These are phyloP conservation scores for Tachina grossa DNA, from an alignment of 2,888 invertebrate species.

Conservation along the genomic window DNA sequence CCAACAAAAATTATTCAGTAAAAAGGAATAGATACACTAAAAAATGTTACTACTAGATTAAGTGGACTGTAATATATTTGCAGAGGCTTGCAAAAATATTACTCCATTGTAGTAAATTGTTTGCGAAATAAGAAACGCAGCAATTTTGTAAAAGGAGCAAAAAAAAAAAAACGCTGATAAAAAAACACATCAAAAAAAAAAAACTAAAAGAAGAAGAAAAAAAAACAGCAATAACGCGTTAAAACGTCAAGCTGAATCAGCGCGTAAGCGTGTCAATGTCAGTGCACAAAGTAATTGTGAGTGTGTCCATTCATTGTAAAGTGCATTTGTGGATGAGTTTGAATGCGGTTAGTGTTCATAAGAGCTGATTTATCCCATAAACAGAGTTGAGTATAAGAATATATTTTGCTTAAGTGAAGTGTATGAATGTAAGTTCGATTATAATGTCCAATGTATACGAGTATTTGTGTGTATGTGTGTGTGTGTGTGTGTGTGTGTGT, in stretches of 20 bases:
- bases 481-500: background rate
- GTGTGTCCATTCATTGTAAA: constrained; percentile 12
- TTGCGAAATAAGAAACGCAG: constrained; percentile 58
- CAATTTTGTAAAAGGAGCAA: constrained; percentile 42
- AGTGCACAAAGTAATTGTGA: constrained; percentile 44
- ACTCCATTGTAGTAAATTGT: constrained; percentile 57
- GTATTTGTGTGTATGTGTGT: background rate
- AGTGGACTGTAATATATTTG: constrained; percentile 68
- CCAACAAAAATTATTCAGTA: constrained; percentile 20
- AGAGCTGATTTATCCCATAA: constrained; percentile 54
- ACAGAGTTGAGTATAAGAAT: constrained; percentile 43
- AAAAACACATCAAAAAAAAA: constrained; percentile 22
- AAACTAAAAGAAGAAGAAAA: background rate
- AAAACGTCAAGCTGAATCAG: constrained; percentile 71
- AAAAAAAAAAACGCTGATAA: background rate
- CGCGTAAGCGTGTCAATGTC: constrained; percentile 68
- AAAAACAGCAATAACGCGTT: constrained; percentile 21
- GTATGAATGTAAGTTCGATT: constrained; percentile 14
- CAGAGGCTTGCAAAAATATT: constrained; percentile 66
- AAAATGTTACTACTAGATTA: constrained; percentile 63
- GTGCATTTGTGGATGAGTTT: constrained; percentile 47
- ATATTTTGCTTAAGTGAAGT: constrained; percentile 45
- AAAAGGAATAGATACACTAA: constrained; percentile 45
- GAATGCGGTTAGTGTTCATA: constrained; percentile 56
- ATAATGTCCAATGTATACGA: background rate